phyloP scores from a whole-genome alignment of 2,888 invertebrate species.

The Idaea dimidiata region DNA sequence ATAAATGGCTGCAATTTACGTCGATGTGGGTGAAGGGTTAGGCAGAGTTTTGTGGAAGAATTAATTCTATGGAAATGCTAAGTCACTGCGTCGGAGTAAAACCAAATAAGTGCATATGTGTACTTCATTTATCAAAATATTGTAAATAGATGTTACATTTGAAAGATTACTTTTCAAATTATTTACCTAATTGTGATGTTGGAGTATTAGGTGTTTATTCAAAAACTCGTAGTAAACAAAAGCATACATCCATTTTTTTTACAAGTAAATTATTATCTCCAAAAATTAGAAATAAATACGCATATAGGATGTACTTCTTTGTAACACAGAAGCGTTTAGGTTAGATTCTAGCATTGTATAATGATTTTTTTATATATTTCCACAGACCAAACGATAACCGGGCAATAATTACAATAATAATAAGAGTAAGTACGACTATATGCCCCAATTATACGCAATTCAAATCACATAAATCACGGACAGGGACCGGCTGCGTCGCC shows the following conservation, averaged over 20 bases:
- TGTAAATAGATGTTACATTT: too few species aligned
- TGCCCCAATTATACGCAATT: conserved; percentile 65
- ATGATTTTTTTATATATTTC: not conserved
- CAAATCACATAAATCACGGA: conserved; percentile 71
- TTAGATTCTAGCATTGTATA: too few species aligned
- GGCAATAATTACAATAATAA: conserved; percentile 38
- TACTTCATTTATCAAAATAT: conserved; percentile 6
- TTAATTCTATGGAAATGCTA: not conserved
- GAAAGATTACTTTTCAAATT: conserved; percentile 1
- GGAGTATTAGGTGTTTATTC: too few species aligned
- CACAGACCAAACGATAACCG: conserved; percentile 1
- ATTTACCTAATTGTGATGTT: conserved; percentile 6
- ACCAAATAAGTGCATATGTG: not conserved
- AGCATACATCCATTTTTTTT: too few species aligned
- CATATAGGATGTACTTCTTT: too few species aligned
- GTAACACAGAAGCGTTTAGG: too few species aligned
- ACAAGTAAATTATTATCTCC: too few species aligned
- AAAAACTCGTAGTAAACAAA: too few species aligned
- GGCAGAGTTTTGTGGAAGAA: not conserved
- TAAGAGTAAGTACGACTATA: conserved; percentile 38
- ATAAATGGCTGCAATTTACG: conserved; percentile 27
- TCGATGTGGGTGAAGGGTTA: conserved; percentile 22
- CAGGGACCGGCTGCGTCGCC: conserved; percentile 55
- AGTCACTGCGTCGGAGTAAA: not conserved
- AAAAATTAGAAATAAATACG: too few species aligned